Evolutionary conservation across 2,888 invertebrate genomes (phyloP), one percentile per base, ranked within the genome.

Genomic region (Diachrysia chrysitis): DNA sequence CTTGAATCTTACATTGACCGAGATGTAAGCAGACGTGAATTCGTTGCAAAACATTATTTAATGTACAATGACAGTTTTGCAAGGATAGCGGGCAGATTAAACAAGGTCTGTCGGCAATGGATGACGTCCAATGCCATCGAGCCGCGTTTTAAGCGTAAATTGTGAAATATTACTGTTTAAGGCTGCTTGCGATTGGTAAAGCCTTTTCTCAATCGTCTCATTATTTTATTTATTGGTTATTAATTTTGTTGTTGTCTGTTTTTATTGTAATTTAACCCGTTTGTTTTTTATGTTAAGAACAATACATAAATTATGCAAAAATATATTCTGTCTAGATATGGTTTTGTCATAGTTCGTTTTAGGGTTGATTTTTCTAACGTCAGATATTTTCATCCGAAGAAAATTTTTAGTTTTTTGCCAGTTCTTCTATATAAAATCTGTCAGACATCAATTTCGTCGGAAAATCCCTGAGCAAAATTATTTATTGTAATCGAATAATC

Each of bases 51-150:
- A 86, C 71, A 64, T 71, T 67, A 69, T 63, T 76, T 76, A 55
- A 73, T 59, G 69, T 80, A 79, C 82, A 84, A 78, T 76, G 82
- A 72, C 71, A 77, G 79, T 86, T 87, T 87, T 85, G 87, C 84
- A 86, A 87, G 83, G 84, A 78, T 77, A 70, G 46, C 69, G 62
- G 62, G 48, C 60, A 14, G 66, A 66, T 53, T 64, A 70, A n/a
- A 59, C 79, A 81, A 83, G 84, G 83, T 63, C 66, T 71, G 73
- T 16, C 59, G 54, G 60, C 76, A 69, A 79, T 84, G 85, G 69
- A 83, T 69, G 46, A 55, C 46, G 58, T 23, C 62, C 74, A 75
- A 68, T 75, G 76, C 68, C 76, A 66, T 51, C 32, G 25, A 56
- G 57, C 54, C 58, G 65, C 48, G 63, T 72, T 64, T 42, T 54